Percentiles rank a stretch among this genome's conserved stretches.
Conservation (phyloP, 2,797 vertebrate genomes). For the Natrix natrix region DNA sequence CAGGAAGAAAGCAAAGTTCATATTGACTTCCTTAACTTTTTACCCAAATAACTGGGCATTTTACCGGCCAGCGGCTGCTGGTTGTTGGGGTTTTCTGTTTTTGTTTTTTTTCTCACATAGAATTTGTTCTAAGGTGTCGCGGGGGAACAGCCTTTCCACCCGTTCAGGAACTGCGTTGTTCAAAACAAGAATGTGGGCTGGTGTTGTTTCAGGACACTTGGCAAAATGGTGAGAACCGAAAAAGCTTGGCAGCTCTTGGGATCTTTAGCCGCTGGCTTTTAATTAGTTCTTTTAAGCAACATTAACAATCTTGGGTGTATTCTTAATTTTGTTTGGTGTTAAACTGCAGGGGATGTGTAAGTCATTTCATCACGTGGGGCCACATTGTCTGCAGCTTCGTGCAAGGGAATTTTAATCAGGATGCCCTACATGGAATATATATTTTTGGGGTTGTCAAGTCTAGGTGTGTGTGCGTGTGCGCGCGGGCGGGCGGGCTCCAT, state of each 20-base stretch:
- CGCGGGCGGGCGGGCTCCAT: too few species aligned
- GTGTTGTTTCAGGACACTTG: slow-evolving; percentile 26
- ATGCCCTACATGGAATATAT: background rate
- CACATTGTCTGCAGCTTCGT: background rate
- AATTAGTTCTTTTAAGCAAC: slow-evolving; percentile 35
- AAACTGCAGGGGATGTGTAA: slow-evolving; percentile 19
- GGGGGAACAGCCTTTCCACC: slow-evolving; percentile 14
- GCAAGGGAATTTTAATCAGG: background rate
- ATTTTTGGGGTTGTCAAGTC: background rate
- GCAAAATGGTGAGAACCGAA: slow-evolving; percentile 1
- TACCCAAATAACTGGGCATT: background rate
- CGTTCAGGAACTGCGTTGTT: slow-evolving; percentile 46
- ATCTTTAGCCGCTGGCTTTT: slow-evolving; percentile 45
- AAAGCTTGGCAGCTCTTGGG: slow-evolving; percentile 6
- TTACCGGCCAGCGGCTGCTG: background rate
- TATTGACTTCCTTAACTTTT: slow-evolving; percentile 9
- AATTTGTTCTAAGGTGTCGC: background rate
- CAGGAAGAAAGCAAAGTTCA: slow-evolving; percentile 52
- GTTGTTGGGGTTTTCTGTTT: background rate
- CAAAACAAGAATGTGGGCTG: background rate
- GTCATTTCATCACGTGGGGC: slow-evolving; percentile 1
- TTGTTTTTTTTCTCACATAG: background rate
- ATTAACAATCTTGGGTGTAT: slow-evolving; percentile 24
- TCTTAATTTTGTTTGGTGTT: slow-evolving; percentile 11
- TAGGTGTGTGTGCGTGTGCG: background rate